phyloP scores from a whole-genome alignment of 2,113 vertebrate genomes.

The Tychaedon coryphoeus region DNA sequence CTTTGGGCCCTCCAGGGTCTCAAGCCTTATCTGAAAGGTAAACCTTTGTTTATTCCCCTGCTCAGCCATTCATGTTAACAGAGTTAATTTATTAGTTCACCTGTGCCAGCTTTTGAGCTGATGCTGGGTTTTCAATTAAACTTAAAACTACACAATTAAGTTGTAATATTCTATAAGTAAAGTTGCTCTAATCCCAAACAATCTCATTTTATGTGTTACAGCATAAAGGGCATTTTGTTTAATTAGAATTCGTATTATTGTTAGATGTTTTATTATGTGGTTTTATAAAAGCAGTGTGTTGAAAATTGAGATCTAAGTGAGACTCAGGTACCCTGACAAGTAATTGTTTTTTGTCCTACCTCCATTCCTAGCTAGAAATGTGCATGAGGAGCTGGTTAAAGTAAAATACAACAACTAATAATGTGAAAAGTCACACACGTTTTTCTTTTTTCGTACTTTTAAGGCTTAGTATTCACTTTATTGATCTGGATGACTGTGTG shows the following conservation, averaged over 20 bases:
- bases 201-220: background rate
- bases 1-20: background rate
- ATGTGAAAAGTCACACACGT: accelerated
- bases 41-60: background rate
- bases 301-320: background rate
- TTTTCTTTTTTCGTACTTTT: background rate
- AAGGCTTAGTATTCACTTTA: background rate
- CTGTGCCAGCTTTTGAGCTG: background rate
- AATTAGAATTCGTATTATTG: background rate
- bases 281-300: background rate
- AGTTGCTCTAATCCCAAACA: background rate
- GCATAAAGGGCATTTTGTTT: background rate
- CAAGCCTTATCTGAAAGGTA: background rate
- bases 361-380: background rate
- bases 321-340: background rate
- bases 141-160: background rate
- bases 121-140: background rate
- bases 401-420: background rate
- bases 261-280: background rate
- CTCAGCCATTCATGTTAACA: background rate
- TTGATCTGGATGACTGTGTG: background rate
- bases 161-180: background rate
- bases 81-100: background rate
- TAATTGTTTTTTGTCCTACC: background rate
- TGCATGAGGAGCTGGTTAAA: background rate